Evolutionary conservation across 2,797 vertebrate genomes (phyloP).

Genomic region (Neosilurus mollespiculum): DNA sequence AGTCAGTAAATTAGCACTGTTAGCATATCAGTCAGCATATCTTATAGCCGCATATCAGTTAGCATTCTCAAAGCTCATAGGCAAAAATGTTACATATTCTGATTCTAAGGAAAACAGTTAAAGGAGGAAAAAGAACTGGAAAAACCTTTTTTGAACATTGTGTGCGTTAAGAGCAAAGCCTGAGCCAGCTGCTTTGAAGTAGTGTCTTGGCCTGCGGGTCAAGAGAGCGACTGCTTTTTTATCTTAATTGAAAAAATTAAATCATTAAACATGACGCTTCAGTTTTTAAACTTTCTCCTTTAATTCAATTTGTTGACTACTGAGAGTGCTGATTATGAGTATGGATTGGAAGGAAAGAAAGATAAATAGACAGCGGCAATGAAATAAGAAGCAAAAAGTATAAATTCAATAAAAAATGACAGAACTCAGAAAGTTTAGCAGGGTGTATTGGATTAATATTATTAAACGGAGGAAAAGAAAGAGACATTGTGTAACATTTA

Average conservation of each 20-base stretch:
- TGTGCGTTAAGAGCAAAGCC: constrained; percentile 64
- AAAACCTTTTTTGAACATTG: constrained; percentile 56
- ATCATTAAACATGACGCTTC: constrained; percentile 81
- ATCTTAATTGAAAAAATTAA: constrained; percentile 84
- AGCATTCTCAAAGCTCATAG: neutral
- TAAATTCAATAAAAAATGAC: constrained; percentile 45
- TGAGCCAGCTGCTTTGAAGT: constrained; percentile 72
- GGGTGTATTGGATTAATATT: constrained; percentile 77
- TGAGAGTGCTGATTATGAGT: constrained; percentile 7
- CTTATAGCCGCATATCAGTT: constrained; percentile 2
- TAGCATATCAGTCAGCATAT: constrained; percentile 22
- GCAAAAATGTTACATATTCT: neutral
- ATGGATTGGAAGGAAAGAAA: neutral
- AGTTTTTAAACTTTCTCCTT: constrained; percentile 64
- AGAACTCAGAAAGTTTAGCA: constrained; percentile 67
- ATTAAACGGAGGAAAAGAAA: constrained; percentile 61
- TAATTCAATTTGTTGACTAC: constrained; percentile 48
- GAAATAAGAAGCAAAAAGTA: constrained; percentile 30
- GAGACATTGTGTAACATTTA: neutral
- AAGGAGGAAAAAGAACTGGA: constrained; percentile 29
- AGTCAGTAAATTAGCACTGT: neutral
- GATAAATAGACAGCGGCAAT: constrained; percentile 34
- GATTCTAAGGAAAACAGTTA: constrained; percentile 20
- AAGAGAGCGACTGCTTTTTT: constrained; percentile 70
- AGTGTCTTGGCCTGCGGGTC: constrained; percentile 69